Base-by-base conservation (phyloP, 1,140 invertebrate species). In the Penaeus japonicus region DNA sequence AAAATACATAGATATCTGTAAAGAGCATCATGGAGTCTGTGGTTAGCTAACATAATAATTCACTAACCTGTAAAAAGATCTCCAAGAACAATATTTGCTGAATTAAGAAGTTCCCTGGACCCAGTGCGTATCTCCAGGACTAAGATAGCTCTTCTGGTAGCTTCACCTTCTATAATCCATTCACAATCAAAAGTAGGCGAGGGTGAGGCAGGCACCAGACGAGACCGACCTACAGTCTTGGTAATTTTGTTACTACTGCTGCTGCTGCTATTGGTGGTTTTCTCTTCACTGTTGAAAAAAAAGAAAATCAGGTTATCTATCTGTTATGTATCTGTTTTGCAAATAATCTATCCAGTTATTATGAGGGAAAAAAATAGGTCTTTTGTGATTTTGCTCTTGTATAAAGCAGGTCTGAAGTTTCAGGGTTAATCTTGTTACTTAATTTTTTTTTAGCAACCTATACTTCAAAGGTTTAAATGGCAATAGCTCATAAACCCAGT, bases 111-210 rank as follows among this genome's bases (percentile, higher is more conserved):
- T 20, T 89, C 87, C 53, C 86, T 85, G 57, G 86, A 89, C 15
- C 83, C 84, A 57, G 89, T 84, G 57, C 85, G 59, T 35, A 89
- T 83, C 35, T 86, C 89, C 4, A 89, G 30, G 18, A 88, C 79
- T 10, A 88, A 32, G 27, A 75, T 15, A 20, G 84, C 89, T 35
- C 81, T 80, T 12, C 75, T 47, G 39, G 87, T 82, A 18, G 81
- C 78, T 39, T 86, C 89, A 73, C 70, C 54, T 20, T 83, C 87
- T 12, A 83, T 83, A 18, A 65, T 65, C 84, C 88, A 89, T 22
- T 86, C 87, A 88, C 85, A 89, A 15, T 86, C 84, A 55, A 89
- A 90, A 24, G 83, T 84, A 35, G 84, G 88, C 30, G 78, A 89
- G 24, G 77, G 82, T 24, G 62, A 89, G 3, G 85, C 81, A 80